These are phyloP conservation scores for Borostomias antarcticus DNA, from an alignment of 2,797 vertebrate species.

Conservation along the genomic window DNA sequence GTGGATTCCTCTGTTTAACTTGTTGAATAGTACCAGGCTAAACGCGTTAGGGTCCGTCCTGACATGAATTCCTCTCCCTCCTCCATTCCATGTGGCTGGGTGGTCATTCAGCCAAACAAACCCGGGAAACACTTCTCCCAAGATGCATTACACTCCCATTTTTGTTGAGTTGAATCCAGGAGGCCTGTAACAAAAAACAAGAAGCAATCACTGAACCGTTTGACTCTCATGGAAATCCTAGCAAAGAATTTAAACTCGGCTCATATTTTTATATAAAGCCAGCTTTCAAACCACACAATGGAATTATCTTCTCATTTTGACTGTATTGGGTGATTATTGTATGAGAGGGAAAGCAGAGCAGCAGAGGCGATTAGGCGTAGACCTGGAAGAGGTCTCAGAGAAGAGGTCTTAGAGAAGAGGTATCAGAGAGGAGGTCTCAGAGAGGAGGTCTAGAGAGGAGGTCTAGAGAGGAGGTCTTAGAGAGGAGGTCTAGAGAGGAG, in stretches of 20 bases:
- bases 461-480: too few relatives aligned
- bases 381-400: too few relatives aligned
- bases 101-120: not conserved
- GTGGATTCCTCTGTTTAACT: not conserved
- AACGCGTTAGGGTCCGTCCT: not conserved
- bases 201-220: conserved; percentile 31
- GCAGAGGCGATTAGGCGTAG: too few relatives aligned
- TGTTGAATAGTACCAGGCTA: not conserved
- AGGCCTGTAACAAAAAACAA: conserved; percentile 27
- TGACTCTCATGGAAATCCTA: conserved; percentile 2
- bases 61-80: not conserved
- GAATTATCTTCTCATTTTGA: not conserved
- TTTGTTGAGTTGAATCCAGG: conserved; percentile 19
- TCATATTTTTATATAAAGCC: not conserved
- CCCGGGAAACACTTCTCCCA: conserved; percentile 12
- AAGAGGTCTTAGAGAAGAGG: too few relatives aligned
- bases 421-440: too few relatives aligned
- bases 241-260: conserved; percentile 7
- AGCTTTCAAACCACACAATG: too few relatives aligned
- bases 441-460: too few relatives aligned
- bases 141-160: conserved; percentile 2
- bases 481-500: too few relatives aligned
- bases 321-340: not conserved
- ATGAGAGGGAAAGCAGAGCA: too few relatives aligned
- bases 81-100: not conserved